Conservation (phyloP, 2,113 vertebrate genomes). For the Microcebus jonahi region DNA sequence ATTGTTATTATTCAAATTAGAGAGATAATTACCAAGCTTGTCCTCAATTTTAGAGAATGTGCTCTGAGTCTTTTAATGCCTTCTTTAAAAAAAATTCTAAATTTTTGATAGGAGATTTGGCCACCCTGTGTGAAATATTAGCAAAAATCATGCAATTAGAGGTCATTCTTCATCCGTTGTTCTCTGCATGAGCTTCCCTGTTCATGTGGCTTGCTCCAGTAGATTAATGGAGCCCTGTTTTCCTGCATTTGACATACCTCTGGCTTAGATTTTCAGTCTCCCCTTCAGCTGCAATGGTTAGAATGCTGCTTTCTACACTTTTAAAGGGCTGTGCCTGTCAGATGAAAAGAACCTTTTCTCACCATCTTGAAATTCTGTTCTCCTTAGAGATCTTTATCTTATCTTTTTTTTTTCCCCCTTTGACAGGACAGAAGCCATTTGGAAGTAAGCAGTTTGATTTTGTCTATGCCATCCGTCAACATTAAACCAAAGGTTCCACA, state of each 20-base stretch:
- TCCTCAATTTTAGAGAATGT: not conserved
- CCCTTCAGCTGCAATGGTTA: not conserved
- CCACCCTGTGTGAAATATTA: not conserved
- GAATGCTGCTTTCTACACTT: not conserved
- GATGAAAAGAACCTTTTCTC: not conserved
- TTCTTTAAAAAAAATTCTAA: not conserved
- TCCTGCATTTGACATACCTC: not conserved
- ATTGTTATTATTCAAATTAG: constrained; percentile 17
- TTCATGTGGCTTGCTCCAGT: not conserved
- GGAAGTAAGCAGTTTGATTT: not conserved
- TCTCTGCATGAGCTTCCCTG: not conserved
- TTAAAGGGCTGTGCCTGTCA: not conserved
- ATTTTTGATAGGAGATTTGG: not conserved
- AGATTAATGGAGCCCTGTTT: not conserved
- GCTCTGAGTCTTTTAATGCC: not conserved
- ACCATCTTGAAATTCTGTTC: not conserved
- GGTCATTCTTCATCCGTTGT: not conserved
- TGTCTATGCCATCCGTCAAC: not conserved
- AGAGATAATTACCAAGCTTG: not conserved
- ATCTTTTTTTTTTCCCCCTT: not conserved
- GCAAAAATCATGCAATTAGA: not conserved
- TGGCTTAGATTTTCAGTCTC: not conserved
- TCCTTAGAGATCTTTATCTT: not conserved
- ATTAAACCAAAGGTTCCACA: not conserved
- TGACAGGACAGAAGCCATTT: not conserved